Evolutionary conservation across 2,888 invertebrate genomes (phyloP), one percentile per base, ranked within the genome.

Genomic region (Eupithecia tripunctaria): DNA sequence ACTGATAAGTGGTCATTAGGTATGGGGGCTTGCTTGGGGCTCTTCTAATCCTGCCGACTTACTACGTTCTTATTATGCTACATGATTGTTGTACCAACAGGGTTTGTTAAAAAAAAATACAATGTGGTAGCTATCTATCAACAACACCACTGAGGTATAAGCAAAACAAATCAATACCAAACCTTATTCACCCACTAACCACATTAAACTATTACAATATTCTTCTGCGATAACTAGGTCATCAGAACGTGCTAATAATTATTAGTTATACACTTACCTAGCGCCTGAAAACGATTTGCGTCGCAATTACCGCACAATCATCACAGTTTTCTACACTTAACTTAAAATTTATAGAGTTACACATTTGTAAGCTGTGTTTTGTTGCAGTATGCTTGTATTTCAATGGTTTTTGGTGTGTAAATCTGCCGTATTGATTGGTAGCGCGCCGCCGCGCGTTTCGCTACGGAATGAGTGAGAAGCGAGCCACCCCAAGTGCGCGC

Each of bases 221-320:
- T 64, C 63, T 67, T 72, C 75, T 78, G 79, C 78, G 80, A 84
- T 87, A 93, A 89, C 86, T 94, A 88, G 94, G 94, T 93, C 94
- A 94, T 88, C 88, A 87, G 84, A 87, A 89, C 86, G 89, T 91
- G 91, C 90, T 87, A 90, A 93, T 93, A 91, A 93, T 90, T 90
- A 88, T 86, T 88, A 70, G 70, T 68, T 70, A 74, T 70, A 89
- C 84, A 89, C 93, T 92, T 87, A 93, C 93, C 91, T 82, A 85
- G 79, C 82, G 83, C 82, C 81, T 84, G 82, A 81, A 86, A 84
- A 82, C 21, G 84, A 83, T 88, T 88, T 84, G 86, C 88, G 89
- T 82, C 90, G 88, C 89, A 90, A 87, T 88, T 68, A 43, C 32
- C 18, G 4, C 71, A 71, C 68, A 63, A 74, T 5, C 63, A 27